Base-by-base conservation (phyloP, 1,140 invertebrate species). In the Anastrepha ludens region DNA sequence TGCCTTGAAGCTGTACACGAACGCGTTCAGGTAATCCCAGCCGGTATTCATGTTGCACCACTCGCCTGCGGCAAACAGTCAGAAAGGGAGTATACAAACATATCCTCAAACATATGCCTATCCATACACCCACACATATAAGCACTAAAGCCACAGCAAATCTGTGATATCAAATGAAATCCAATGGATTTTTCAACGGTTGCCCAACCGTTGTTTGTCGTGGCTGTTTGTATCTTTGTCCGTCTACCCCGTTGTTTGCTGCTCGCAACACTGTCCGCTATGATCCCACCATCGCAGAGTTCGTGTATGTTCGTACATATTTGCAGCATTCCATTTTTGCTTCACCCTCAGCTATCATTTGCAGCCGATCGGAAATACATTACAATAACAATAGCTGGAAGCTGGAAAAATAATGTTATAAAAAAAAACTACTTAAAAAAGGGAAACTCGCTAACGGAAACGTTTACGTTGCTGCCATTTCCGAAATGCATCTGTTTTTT, bases 81-180 rank as follows among this genome's bases (percentile, higher is more conserved):
- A 47, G 29, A 7, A 29, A 15, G 29, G n/a, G 29, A 11, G 67
- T 44, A 74, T 7, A 65, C 17, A 47, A 9, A 17, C 39, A 41
- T 74, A 47, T 55, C 50, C 50, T 6, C 50, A 55, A 55, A 50
- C 44, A 78, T n/a, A 17, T 47, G 41, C 47, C 1, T 17, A 1
- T 47, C 3, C 70, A 74, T 74, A 50, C 70, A 50, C 44, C 17
- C 44, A 11, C 39, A 47, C 5, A 39, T 67, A 15, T 67, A 4
- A 55, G 8, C 17, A 81, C 41, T 81, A 81, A 50, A 58, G 44
- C 74, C 74, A 55, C 44, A 81, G 47, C n/a, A 81, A 81, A 81
- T 81, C 74, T 81, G 74, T 81, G 74, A 81, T 81, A 81, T 55
- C n/a, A 29, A n/a, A 81, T 55, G 44, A 55, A 81, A 81, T 81